Evolutionary conservation across 2,113 vertebrate genomes (phyloP).

Genomic region (Apteryx mantelli): DNA sequence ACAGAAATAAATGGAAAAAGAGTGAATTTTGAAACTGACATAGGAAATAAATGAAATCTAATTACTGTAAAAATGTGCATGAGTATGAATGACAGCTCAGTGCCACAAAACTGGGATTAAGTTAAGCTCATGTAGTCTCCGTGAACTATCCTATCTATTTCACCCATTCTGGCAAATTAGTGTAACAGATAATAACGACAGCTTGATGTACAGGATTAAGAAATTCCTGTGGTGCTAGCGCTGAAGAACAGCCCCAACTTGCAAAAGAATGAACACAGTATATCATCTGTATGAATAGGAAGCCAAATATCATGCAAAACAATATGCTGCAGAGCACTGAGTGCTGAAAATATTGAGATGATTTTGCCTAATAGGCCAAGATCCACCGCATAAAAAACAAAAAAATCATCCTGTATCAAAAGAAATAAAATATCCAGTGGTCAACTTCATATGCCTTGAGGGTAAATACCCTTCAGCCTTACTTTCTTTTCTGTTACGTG

Average conservation of each 20-base stretch:
- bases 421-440: background rate
- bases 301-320: background rate
- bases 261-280: background rate
- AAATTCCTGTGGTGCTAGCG: background rate
- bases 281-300: background rate
- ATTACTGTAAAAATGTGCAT: background rate
- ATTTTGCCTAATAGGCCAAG: background rate
- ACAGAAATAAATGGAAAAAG: background rate
- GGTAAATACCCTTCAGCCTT: background rate
- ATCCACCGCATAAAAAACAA: background rate
- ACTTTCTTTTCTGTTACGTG: background rate
- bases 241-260: background rate
- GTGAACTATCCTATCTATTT: background rate
- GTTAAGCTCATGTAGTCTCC: background rate
- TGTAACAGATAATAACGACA: background rate
- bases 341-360: background rate
- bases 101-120: background rate
- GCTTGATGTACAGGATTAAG: background rate
- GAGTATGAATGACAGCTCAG: background rate
- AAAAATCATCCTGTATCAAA: background rate
- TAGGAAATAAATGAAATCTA: background rate
- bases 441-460: background rate
- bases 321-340: background rate
- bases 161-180: fast-evolving
- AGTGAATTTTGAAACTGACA: background rate